Percentiles rank a stretch among this genome's conserved stretches.
These are phyloP conservation scores for Tamandua tetradactyla DNA, from an alignment of 2,797 vertebrate genomes.

Conservation along the genomic window DNA sequence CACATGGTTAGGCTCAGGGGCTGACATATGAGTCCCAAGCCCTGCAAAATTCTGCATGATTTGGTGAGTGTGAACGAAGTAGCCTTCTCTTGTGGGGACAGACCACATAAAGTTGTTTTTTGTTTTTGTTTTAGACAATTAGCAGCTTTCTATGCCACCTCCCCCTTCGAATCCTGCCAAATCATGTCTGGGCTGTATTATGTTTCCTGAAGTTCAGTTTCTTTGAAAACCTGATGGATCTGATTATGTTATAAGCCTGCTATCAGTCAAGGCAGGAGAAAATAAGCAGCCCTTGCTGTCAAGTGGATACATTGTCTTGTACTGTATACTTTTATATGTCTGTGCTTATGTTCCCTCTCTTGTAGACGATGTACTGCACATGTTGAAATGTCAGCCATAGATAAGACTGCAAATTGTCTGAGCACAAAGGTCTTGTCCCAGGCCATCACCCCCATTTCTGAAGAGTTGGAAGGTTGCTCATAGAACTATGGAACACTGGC, in stretches of 20 bases:
- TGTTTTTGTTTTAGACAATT: too few relatives aligned
- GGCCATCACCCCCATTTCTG: constrained; percentile 27
- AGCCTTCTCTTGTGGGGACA: not conserved
- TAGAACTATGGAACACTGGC: not conserved
- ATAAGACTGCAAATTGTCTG: not conserved
- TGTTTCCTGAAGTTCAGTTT: not conserved
- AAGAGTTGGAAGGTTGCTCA: constrained; percentile 23
- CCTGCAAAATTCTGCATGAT: not conserved
- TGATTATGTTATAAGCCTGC: not conserved
- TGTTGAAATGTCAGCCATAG: constrained; percentile 58
- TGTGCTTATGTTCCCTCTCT: constrained; percentile 67
- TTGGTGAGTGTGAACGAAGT: not conserved
- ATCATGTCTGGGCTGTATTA: not conserved
- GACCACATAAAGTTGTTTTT: not conserved
- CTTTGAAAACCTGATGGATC: not conserved
- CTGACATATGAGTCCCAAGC: not conserved
- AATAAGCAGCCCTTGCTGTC: constrained; percentile 52
- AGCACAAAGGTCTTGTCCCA: not conserved
- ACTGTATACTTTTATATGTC: constrained; percentile 79
- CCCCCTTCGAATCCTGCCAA: not conserved
- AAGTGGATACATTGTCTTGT: constrained; percentile 75
- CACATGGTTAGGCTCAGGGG: not conserved
- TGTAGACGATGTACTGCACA: constrained; percentile 75
- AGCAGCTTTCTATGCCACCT: not conserved
- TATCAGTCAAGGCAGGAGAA: not conserved